Base-by-base conservation (phyloP, 1,140 invertebrate species). In the Lethocerus indicus region DNA sequence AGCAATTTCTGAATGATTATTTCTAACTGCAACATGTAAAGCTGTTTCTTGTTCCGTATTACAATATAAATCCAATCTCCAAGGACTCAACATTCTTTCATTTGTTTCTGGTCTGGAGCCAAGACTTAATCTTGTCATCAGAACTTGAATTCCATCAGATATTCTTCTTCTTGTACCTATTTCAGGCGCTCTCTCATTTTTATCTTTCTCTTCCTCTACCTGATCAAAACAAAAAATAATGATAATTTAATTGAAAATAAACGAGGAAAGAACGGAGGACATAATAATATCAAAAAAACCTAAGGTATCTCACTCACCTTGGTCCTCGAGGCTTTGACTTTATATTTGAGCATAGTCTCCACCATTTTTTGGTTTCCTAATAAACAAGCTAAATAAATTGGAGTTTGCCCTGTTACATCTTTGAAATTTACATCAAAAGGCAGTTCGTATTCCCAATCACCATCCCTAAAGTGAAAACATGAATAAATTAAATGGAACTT, bases 361-460 rank as follows among this genome's bases (percentile, higher is more conserved):
- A 93, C 76, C 26, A 92, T 72, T 55, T 79, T 77, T 37, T 75
- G 69, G 63, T 92, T 90, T 1, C 87, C 87, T 32, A 89, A 68
- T 37, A 82, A 76, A 61, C 85, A 83, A 7, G 88, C 83, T 37
- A 92, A 77, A 64, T 94, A 95, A 0, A 96, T 68, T 39, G 87
- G 77, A 50, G 79, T 92, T 61, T 94, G 87, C 0, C 87, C 89
- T 14, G 85, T 85, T 0, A 83, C 83, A 66, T 96, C 91, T 53
- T 81, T 76, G 40, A 79, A 75, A 65, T 96, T 96, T 5, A 95
- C 72, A 66, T 95, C 88, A 62, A 91, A 93, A 6, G 86, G 76
- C 65, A 89, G 74, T 14, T 77, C 72, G 65, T 88, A 95, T 60
- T 90, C 83, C 70, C 79, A 87, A 41, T 81, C 71, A 20, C 79